Base-by-base conservation (phyloP, 2,888 invertebrate genomes). In the Listrodromus nycthemerus region DNA sequence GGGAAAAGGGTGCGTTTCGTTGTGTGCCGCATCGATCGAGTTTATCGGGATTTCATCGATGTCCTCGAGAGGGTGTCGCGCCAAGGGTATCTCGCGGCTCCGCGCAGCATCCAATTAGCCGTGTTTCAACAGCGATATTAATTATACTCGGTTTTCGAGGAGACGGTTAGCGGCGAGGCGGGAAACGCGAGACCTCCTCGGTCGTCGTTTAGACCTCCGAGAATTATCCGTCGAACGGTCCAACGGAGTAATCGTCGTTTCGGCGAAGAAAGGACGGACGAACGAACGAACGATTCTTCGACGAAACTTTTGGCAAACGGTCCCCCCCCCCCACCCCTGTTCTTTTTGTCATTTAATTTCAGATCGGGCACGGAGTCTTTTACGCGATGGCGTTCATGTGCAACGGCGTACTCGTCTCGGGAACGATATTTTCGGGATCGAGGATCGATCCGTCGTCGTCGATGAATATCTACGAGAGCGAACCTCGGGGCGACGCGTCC, bases 361-460 rank as follows among this genome's bases (percentile, higher is more conserved):
- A 91, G 92, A 91, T 88, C 76, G 74, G 85, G 37, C 85, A 88
- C 58, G 86, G 86, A 41, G 82, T 90, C 8, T 63, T 90, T 50
- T 91, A 87, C 80, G 89, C 88, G 74, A 27, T 90, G 66, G 84
- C 88, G n/a, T 85, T 92, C 16, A 75, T 87, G 48, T 88, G 87
- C 71, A 89, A 90, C 79, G 86, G 89, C 75, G 76, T 88, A 16
- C 33, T 90, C 27, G 84, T 87, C 0, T 87, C 89, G 24, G 89
- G 88, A 2, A 86, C 90, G 24, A 76, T 89, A 16, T 52, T 90
- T 19, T 86, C 89, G 1, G 88, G 90, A 16, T 3, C 88, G 48
- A 89, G 89, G 19, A 83, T 88, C 1, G 91, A 91, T 16, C 85
- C 85, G 19, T 74, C 84, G 19, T 74, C 84, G 37, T 67, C 83